These are phyloP conservation scores for Ennomos fuscantarius DNA, from an alignment of 2,888 invertebrate species.

Conservation along the genomic window DNA sequence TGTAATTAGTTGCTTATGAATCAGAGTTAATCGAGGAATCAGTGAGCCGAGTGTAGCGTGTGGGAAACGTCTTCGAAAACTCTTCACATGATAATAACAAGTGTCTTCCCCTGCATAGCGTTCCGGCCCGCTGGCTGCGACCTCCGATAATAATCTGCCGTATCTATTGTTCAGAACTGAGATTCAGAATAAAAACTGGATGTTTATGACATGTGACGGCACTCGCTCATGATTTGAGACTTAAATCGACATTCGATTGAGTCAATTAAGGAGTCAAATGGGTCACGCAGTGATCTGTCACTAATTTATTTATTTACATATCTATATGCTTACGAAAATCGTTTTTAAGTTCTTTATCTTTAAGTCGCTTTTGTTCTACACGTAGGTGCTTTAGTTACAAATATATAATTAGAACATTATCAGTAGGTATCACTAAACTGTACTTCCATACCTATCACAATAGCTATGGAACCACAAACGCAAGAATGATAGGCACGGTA, in stretches of 20 bases:
- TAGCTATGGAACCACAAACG: too few relatives aligned
- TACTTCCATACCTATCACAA: too few relatives aligned
- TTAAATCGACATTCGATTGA: constrained; percentile 45
- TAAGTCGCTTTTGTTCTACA: too few relatives aligned
- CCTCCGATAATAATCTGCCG: constrained; percentile 81
- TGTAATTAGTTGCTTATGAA: constrained; percentile 80
- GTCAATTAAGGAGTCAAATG: constrained; percentile 41
- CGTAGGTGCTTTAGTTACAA: too few relatives aligned
- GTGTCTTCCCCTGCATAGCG: constrained; percentile 77
- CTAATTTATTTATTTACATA: too few relatives aligned
- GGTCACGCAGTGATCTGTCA: neutral
- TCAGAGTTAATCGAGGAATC: constrained; percentile 80
- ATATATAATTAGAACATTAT: too few relatives aligned
- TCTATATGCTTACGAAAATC: too few relatives aligned
- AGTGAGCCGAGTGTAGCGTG: constrained; percentile 63
- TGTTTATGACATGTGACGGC: constrained; percentile 59
- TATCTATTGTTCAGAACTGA: constrained; percentile 77
- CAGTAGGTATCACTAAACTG: too few relatives aligned
- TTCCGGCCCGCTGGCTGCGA: constrained; percentile 74
- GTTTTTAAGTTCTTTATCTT: too few relatives aligned
- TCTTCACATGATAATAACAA: constrained; percentile 83
- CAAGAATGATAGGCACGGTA: too few relatives aligned
- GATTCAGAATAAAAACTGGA: constrained; percentile 67
- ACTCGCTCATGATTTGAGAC: constrained; percentile 17
- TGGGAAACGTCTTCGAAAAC: constrained; percentile 82